A percentile compares a stretch with the other conserved stretches of the same genome.
phyloP scores from a whole-genome alignment of 1,140 invertebrate genomes.

The Harpegnathos saltator region DNA sequence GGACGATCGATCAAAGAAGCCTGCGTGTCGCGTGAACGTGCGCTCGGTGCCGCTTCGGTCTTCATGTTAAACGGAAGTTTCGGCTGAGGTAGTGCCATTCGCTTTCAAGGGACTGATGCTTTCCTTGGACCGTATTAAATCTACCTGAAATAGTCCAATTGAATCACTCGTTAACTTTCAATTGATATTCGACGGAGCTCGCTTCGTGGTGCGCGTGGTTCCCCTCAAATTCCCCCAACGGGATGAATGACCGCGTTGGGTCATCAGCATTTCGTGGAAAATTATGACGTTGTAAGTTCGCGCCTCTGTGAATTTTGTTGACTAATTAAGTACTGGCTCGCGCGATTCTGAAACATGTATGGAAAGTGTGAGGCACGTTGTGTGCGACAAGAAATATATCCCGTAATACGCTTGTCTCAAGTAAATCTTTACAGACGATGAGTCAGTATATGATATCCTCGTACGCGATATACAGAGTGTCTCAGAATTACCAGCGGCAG shows the following conservation, averaged over 20 bases:
- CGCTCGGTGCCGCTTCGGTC: constrained; percentile 8
- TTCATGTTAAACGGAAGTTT: constrained; percentile 81
- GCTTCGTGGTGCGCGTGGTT: not conserved
- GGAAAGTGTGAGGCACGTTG: too few species aligned
- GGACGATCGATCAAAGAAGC: constrained; percentile 4
- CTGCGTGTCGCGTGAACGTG: not conserved
- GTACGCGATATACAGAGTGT: not conserved
- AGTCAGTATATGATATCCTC: too few species aligned
- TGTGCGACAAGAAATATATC: too few species aligned
- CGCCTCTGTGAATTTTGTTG: not conserved
- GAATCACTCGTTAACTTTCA: constrained; percentile 18
- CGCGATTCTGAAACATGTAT: not conserved
- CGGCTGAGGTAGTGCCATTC: constrained; percentile 83
- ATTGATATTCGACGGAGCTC: not conserved
- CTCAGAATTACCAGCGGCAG: not conserved
- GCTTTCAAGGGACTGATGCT: constrained; percentile 79
- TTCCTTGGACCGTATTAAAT: constrained; percentile 83
- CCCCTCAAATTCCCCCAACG: not conserved
- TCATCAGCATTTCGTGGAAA: not conserved
- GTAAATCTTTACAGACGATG: too few species aligned
- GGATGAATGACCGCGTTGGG: not conserved
- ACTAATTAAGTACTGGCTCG: too few species aligned
- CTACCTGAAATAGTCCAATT: constrained; percentile 79
- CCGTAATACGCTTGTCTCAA: too few species aligned
- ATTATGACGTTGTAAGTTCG: not conserved